Base-by-base conservation (phyloP, 2,797 vertebrate genomes). In the Hydrolagus colliei region DNA sequence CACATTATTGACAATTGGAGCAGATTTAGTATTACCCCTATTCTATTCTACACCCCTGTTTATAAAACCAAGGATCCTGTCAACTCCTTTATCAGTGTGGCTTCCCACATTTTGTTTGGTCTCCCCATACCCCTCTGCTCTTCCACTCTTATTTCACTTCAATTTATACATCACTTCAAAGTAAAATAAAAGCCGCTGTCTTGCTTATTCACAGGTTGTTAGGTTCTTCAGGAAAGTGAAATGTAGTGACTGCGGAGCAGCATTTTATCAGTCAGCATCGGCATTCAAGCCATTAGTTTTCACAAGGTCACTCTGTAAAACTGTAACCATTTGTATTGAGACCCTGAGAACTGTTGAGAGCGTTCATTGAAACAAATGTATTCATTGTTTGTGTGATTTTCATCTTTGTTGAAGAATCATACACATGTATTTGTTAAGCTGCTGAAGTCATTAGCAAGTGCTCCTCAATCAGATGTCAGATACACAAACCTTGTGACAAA, bases 341-440 rank as follows among this genome's bases (percentile, higher is more conserved):
- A 68, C 11, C 27, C 12, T 14, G 63, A 71, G 79, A 5, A 32
- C 63, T 13, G 16, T 68, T 16, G 11, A 16, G 18, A 9, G 16
- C 67, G 14, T 27, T 71, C 79, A 68, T 32, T 35, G 18, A 67
- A 35, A 11, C 16, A 80, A 63, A 65, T 63, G n/a, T 14, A 65
- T 80, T 80, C 59, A 22, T 67, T 20, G 65, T 71, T 71, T 41
- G 65, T 7, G 14, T 52, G 32, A 71, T 71, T 35, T 20, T 71
- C 65, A 27, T 18, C 79, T 82, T 67, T 82, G 79, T 35, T 71
- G 79, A 71, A 35, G 65, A 84, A 71, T 68, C 35, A 68, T 84
- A 13, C 32, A 82, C 32, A 41, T 84, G 65, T 84, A 35, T 68
- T 71, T 71, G 27, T 67, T 71, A 52, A 68, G 63, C 12, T 5